phyloP scores from a whole-genome alignment of 2,113 vertebrate genomes.

The Aptenodytes forsteri region DNA sequence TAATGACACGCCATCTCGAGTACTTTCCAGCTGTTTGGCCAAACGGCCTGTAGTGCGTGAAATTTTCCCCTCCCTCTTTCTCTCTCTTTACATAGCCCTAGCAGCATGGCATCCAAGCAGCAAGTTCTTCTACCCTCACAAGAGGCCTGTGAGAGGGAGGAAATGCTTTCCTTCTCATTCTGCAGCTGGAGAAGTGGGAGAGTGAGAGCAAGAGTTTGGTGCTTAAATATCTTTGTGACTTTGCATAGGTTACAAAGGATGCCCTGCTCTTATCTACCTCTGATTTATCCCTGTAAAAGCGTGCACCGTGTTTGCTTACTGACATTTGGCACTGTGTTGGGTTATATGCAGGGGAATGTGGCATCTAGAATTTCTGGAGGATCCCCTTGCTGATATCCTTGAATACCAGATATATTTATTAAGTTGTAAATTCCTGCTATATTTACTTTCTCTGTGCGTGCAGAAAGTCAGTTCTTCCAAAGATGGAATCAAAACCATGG shows the following conservation, averaged over 20 bases:
- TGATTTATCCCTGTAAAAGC: background rate
- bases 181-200: background rate
- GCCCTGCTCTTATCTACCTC: background rate
- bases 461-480: background rate
- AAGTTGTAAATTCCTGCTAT: background rate
- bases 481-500: background rate
- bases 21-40: background rate
- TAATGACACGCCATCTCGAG: background rate
- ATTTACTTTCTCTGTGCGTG: background rate
- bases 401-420: background rate
- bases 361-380: background rate
- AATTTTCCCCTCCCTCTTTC: background rate
- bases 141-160: background rate
- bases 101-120: background rate
- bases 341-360: background rate
- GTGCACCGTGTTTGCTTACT: background rate
- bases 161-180: background rate
- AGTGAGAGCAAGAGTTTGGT: background rate
- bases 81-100: background rate
- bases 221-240: background rate
- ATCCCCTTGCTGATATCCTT: background rate
- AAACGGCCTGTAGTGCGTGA: background rate
- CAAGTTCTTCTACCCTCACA: background rate
- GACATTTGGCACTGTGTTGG: background rate
- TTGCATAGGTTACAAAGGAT: background rate